phyloP scores from a whole-genome alignment of 2,888 invertebrate species.

The Diploptera punctata region DNA sequence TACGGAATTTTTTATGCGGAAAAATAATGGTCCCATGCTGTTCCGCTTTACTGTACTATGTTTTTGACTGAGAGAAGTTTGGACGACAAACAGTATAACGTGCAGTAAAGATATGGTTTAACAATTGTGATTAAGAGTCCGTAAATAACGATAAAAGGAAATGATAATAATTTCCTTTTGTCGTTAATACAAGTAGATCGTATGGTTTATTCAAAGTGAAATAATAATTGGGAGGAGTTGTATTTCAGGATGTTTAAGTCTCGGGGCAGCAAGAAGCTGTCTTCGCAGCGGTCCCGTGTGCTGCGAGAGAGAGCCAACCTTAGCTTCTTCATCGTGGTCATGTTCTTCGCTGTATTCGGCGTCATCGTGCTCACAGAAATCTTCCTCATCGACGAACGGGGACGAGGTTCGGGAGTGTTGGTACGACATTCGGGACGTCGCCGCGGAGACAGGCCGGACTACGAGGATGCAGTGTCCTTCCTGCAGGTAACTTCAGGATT shows the following conservation, averaged over 20 bases:
- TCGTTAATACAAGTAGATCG: no score
- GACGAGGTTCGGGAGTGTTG: constrained; percentile 60
- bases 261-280: constrained; percentile 15
- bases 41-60: no score
- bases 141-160: no score
- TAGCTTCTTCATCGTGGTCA: constrained; percentile 89
- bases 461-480: constrained; percentile 37
- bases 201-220: no score
- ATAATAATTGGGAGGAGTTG: no score
- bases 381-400: constrained; percentile 70
- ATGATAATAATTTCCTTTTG: no score
- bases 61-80: no score
- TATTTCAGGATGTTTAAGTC: constrained; percentile 5
- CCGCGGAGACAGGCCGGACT: constrained; percentile 47
- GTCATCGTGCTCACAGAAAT: constrained; percentile 88
- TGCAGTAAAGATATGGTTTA: no score
- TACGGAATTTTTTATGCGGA: no score
- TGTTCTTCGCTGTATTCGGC: constrained; percentile 89
- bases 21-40: no score
- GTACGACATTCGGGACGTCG: constrained; percentile 57
- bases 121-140: no score
- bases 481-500: constrained; percentile 40
- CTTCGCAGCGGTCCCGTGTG: constrained; percentile 36
- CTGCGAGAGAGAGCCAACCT: constrained; percentile 76
- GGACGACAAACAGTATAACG: no score